Conservation (phyloP, 2,797 vertebrate species). For the Botia kubotai region DNA sequence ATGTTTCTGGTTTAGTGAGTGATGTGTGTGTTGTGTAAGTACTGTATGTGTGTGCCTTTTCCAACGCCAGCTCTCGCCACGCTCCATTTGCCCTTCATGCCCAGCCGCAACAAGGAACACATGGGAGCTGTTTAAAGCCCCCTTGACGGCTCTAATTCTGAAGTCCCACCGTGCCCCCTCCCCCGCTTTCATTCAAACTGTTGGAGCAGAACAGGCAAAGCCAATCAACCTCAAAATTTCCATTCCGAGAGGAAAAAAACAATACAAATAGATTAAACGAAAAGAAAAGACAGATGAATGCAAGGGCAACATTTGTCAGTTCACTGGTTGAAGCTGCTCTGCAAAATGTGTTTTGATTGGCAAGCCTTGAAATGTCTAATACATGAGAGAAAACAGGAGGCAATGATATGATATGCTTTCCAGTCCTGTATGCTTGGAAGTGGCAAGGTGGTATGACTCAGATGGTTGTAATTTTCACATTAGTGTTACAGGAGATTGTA, state of each 20-base stretch:
- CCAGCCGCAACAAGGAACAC: conserved; percentile 77
- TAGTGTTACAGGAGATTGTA: conserved; percentile 76
- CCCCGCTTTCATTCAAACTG: conserved; percentile 66
- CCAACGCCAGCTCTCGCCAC: conserved; percentile 67
- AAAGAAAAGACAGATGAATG: conserved; percentile 55
- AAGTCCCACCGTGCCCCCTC: conserved; percentile 56
- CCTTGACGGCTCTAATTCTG: conserved; percentile 62
- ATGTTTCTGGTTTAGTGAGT: neutral
- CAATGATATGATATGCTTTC: conserved; percentile 70
- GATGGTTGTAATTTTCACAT: conserved; percentile 82
- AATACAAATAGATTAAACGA: conserved; percentile 67
- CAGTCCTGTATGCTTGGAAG: conserved; percentile 73
- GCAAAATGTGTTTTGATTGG: conserved; percentile 80
- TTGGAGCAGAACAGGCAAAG: conserved; percentile 75
- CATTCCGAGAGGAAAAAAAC: conserved; percentile 70
- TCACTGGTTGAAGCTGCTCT: conserved; percentile 64
- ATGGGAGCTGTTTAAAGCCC: conserved; percentile 71
- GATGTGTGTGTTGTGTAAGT: conserved; percentile 50
- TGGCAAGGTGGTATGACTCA: conserved; percentile 72
- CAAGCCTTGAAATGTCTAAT: conserved; percentile 76
- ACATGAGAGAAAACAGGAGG: conserved; percentile 61
- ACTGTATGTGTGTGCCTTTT: conserved; percentile 53
- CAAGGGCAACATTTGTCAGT: conserved; percentile 71
- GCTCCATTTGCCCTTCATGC: conserved; percentile 79
- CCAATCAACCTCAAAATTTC: conserved; percentile 79